A percentile compares a stretch with the other conserved stretches of the same genome.
Evolutionary conservation across 2,113 vertebrate species (phyloP).

Genomic region (Petromus typicus): DNA sequence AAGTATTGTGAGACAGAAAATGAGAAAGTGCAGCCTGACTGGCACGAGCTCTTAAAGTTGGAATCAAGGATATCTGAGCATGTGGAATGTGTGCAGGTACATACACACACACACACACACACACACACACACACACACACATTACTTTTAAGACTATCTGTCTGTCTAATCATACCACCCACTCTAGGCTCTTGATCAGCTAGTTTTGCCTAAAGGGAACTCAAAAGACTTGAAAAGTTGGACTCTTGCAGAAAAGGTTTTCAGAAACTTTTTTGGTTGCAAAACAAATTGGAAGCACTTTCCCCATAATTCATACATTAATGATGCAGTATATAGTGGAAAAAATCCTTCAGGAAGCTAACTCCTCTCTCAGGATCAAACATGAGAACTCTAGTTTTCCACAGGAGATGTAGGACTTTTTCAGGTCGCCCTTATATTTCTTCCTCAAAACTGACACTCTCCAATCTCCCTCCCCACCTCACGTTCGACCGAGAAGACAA

Average conservation of each 20-base stretch:
- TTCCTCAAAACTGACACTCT: not conserved
- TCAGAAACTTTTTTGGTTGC: slow-evolving; percentile 59
- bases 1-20: not conserved
- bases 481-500: not conserved
- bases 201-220: not conserved
- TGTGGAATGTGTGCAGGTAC: too few relatives aligned
- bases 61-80: not conserved
- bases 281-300: not conserved
- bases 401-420: not conserved
- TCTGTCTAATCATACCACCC: not conserved
- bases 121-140: not conserved
- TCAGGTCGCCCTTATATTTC: not conserved
- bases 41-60: not conserved
- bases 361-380: not conserved
- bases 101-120: not conserved
- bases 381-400: not conserved
- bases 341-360: not conserved
- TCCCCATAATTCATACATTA: not conserved
- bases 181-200: not conserved
- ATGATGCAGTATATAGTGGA: not conserved
- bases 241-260: not conserved
- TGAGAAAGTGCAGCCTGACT: not conserved
- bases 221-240: not conserved
- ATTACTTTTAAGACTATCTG: not conserved
- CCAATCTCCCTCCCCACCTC: not conserved